Base-by-base conservation (phyloP, 2,797 vertebrate species). In the Odontamblyopus rebecca region DNA sequence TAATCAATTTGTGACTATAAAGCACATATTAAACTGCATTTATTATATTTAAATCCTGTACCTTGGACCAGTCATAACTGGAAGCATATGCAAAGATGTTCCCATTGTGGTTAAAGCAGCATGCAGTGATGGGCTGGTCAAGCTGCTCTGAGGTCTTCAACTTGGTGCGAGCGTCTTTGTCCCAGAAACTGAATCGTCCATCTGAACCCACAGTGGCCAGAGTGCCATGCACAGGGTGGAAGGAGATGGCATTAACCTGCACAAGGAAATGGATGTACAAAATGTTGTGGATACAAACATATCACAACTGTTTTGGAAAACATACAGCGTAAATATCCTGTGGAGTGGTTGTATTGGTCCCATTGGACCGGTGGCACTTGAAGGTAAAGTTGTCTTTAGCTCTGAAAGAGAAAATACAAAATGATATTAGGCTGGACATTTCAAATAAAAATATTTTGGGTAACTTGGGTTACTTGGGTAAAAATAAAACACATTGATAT, bases 321-420 rank as follows among this genome's bases (percentile, higher is more conserved):
- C 96, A 76, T 85, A 99, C 98, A 88, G 97, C 97, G n/a, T 99
- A 99, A 83, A 99, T 99, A 90, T 99, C 98, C 82, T 99, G 98
- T 70, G 97, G 97, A 56, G 96, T 97, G 60, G 97, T 94, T 6
- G 97, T 98, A 86, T 99, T 99, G 75, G 97, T 98, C 84, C 98
- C 98, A n/a, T 99, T 99, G 66, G 98, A 99, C 67, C 98, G 93
- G 86, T 99, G 98, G 89, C 98, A 99, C 90, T 99, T 99, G 84
- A 99, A 99, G 79, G 98, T 99, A 80, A 99, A 99, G 92, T 99
- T 99, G 88, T 99, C 98, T 94, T 99, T 99, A 89, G 97, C 96
- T 57, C 97, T 99, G 69, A 62, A 62, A 72, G 23, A 61, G 2
- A 50, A 26, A 8, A 44, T n/a, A n/a, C 5, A 15, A 19, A 44